phyloP scores from a whole-genome alignment of 2,888 invertebrate genomes.

The Conus canariensis region DNA sequence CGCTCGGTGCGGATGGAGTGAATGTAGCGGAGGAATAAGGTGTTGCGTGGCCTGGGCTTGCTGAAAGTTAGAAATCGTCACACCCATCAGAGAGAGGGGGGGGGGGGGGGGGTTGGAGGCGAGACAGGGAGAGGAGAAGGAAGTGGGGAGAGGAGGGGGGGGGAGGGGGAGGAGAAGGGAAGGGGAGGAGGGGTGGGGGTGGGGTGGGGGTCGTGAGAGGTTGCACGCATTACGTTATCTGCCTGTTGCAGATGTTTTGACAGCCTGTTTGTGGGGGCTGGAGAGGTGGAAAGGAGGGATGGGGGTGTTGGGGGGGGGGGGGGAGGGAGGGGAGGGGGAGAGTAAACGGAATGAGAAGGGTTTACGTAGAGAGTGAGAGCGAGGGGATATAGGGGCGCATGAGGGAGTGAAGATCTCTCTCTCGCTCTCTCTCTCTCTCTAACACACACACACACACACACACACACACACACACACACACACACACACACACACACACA shows the following conservation, averaged over 20 bases:
- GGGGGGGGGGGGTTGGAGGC: background rate
- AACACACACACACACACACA: no score
- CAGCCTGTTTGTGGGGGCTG: background rate
- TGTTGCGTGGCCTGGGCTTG: background rate
- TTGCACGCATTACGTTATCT: background rate
- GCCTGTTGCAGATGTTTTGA: constrained; percentile 16
- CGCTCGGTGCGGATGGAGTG: background rate
- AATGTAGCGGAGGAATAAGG: background rate
- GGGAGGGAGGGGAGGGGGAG: no score
- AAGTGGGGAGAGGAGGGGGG: background rate
- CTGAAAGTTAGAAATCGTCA: background rate
- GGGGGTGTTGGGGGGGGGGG: no score
- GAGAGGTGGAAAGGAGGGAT: background rate
- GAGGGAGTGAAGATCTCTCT: no score
- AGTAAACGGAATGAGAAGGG: no score
- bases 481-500: no score
- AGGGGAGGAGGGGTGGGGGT: background rate
- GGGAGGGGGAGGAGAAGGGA: background rate
- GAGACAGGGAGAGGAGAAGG: background rate
- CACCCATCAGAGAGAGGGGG: background rate
- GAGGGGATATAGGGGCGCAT: no score
- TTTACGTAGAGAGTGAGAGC: no score
- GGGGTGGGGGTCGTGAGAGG: background rate
- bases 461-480: no score
- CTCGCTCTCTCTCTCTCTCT: no score